phyloP scores from a whole-genome alignment of 2,797 vertebrate genomes.

The Lophotriccus pileatus region DNA sequence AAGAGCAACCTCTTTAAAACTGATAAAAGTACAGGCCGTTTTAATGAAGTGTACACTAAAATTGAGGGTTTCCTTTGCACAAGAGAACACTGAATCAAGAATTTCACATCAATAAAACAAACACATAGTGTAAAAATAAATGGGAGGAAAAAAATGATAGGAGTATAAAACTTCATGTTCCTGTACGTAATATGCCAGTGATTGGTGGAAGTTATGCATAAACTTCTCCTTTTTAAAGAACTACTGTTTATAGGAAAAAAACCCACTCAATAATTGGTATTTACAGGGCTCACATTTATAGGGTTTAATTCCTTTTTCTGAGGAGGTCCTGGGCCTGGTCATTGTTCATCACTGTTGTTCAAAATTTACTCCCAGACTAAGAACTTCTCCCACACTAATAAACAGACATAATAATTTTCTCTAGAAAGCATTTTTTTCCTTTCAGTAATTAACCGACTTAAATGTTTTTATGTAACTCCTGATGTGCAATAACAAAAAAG shows the following conservation, averaged over 20 bases:
- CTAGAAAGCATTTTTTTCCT: neutral
- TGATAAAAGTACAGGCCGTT: neutral
- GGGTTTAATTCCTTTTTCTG: neutral
- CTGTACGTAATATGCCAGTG: neutral
- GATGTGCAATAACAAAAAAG: neutral
- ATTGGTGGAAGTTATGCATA: neutral
- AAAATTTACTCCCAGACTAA: slow-evolving; percentile 20
- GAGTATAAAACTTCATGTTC: neutral
- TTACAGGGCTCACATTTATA: neutral
- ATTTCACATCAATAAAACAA: slow-evolving; percentile 8
- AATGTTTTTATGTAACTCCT: slow-evolving; percentile 17
- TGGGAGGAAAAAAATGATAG: neutral
- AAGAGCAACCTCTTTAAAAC: neutral
- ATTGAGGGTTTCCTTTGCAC: neutral
- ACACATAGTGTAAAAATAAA: neutral
- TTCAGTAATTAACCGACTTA: slow-evolving; percentile 59
- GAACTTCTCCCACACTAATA: slow-evolving; percentile 3
- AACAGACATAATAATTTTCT: slow-evolving; percentile 26
- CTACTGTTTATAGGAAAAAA: neutral
- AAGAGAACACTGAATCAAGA: neutral
- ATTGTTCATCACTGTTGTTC: neutral
- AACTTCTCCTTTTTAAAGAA: neutral
- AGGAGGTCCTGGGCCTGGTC: neutral
- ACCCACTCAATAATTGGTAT: neutral
- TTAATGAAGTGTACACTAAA: neutral